Evolutionary conservation across 2,888 invertebrate genomes (phyloP), one percentile per base, ranked within the genome.

Genomic region (Bruchidius siliquastri): DNA sequence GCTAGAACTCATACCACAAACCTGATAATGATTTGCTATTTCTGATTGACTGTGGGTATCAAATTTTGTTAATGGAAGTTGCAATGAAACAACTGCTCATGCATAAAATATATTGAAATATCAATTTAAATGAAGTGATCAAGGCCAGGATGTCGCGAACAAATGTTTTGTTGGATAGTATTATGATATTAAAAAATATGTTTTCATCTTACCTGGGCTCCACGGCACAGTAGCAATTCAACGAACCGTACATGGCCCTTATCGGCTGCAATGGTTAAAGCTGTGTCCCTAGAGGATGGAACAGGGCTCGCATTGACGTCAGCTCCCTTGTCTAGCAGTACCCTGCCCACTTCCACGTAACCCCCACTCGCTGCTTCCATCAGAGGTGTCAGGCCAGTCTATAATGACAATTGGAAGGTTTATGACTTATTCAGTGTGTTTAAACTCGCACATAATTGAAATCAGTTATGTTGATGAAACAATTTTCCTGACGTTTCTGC

Each of bases 361-460:
- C 99, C 99, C 73, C 99, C 99, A 83, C 97, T 98, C 0, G 99
- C 99, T 71, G 99, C 99, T 88, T 99, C 99, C 99, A 99, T 99
- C 22, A 99, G 89, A 0, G 99, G 99, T 20, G 99, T 99, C 74
- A 99, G 89, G 0, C 99, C 99, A 73, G 99, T 99, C 93, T 93
- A 81, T 22, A 84, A 82, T 75, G 75, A 49, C 1, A 49, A 49
- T 26, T 8, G 26, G 8, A 49, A 8, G 49, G 13, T 49, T 49
- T 13, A 1, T 13, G 13, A 18, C 49, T 13, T 49, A 18, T 26
- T 26, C 26, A 26, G 26, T 8, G 2, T 26, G 8, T 8, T 26
- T 8, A 26, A 26, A n/a, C n/a, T n/a, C n/a, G n/a, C n/a, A n/a
- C n/a, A n/a, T n/a, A n/a, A n/a, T n/a, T n/a, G n/a, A n/a, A n/a